Evolutionary conservation across 2,113 vertebrate species (phyloP).

Genomic region (Amblyornis subalaris): DNA sequence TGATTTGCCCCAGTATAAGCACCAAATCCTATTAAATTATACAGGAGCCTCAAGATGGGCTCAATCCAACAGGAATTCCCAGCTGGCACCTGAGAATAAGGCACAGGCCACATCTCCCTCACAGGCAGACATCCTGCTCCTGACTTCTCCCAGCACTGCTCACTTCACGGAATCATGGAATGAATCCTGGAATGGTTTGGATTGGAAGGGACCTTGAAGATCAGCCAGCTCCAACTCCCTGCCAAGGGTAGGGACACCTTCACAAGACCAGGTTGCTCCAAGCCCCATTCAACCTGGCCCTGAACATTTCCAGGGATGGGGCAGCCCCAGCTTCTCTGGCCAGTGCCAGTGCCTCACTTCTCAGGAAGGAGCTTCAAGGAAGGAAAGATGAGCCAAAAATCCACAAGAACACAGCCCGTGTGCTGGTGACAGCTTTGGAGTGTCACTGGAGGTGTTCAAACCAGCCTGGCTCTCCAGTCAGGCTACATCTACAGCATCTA

Average conservation of each 20-base stretch:
- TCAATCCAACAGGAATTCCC: not conserved
- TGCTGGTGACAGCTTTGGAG: not conserved
- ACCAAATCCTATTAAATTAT: not conserved
- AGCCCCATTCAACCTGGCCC: not conserved
- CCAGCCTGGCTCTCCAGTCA: not conserved
- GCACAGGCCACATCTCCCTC: too few species aligned
- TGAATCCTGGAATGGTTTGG: not conserved
- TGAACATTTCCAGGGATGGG: not conserved
- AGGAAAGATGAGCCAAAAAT: not conserved
- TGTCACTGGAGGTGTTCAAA: not conserved
- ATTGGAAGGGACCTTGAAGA: not conserved
- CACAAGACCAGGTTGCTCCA: not conserved
- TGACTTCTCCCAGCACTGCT: not conserved
- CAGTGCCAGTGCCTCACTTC: not conserved
- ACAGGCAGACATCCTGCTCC: accelerated
- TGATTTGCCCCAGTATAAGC: not conserved
- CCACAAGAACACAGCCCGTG: not conserved
- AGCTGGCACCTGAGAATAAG: not conserved
- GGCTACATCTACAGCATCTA: not conserved
- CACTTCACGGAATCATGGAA: not conserved
- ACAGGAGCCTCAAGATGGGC: not conserved
- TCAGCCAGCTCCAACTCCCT: not conserved
- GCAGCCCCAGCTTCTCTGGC: not conserved
- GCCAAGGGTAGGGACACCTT: not conserved
- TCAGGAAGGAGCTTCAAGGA: not conserved